These are phyloP conservation scores for Paraescarpia echinospica DNA, from an alignment of 1,140 invertebrate species.

Conservation along the genomic window DNA sequence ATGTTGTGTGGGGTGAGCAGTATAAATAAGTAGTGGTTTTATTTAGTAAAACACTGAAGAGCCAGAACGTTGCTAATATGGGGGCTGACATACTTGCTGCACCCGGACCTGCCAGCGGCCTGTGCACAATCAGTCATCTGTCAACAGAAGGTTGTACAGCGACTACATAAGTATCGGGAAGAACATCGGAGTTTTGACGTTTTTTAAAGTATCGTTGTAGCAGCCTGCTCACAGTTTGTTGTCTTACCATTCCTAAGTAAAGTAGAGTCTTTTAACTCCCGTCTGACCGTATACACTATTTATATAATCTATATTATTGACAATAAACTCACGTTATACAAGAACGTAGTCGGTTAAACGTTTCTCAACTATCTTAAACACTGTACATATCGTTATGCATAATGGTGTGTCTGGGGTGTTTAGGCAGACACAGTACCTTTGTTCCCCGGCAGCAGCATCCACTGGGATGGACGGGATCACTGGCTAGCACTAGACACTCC, in stretches of 20 bases:
- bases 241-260: not conserved
- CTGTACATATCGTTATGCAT: no score
- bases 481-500: no score
- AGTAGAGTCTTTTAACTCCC: not conserved
- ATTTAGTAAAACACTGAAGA: no score
- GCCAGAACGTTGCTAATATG: no score
- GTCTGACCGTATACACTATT: not conserved
- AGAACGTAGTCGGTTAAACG: no score
- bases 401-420: no score
- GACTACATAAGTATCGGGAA: not conserved
- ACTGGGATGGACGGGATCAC: no score
- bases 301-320: not conserved
- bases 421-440: no score
- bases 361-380: not conserved
- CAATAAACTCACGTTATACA: not conserved
- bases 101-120: not conserved
- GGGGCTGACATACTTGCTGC: not conserved
- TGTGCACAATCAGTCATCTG: not conserved
- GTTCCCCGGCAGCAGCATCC: no score
- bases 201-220: not conserved
- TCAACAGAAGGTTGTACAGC: not conserved
- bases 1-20: no score
- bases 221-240: not conserved
- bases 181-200: not conserved
- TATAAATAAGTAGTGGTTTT: no score